Percentiles rank a stretch among this genome's conserved stretches.
These are phyloP conservation scores for Sterrhoptilus dennistouni DNA, from an alignment of 2,113 vertebrate genomes.

Conservation along the genomic window DNA sequence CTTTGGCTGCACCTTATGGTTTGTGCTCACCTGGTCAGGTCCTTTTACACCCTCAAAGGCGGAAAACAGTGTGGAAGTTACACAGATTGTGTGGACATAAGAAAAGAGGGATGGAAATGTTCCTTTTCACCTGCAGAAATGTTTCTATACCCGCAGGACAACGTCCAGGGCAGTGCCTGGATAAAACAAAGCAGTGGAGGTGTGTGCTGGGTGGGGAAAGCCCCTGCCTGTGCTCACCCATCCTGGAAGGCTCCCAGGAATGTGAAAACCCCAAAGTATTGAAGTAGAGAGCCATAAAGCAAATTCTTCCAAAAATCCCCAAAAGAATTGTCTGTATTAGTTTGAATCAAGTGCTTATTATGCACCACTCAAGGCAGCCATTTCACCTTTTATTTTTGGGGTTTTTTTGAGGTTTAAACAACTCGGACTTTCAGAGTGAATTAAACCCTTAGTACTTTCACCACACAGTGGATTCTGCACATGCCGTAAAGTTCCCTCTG, in stretches of 20 bases:
- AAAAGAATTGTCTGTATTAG: accelerated
- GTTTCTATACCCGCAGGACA: neutral
- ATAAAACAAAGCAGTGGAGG: accelerated
- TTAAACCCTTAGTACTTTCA: neutral
- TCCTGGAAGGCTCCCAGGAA: neutral
- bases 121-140: neutral
- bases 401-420: neutral
- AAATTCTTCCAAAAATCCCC: neutral
- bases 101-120: too few species aligned
- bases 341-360: neutral
- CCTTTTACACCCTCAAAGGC: neutral
- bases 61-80: accelerated
- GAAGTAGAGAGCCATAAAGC: neutral
- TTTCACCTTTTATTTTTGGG: neutral
- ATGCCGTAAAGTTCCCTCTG: neutral
- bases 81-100: neutral
- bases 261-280: neutral
- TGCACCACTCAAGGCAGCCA: neutral
- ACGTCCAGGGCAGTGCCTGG: accelerated
- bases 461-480: neutral
- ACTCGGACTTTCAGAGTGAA: neutral
- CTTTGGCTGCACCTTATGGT: neutral
- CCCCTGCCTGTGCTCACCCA: neutral
- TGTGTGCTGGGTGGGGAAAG: neutral
- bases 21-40: neutral